Evolutionary conservation across 2,888 invertebrate species (phyloP), one percentile per base, ranked within the genome.

Genomic region (Drosophila borealis): DNA sequence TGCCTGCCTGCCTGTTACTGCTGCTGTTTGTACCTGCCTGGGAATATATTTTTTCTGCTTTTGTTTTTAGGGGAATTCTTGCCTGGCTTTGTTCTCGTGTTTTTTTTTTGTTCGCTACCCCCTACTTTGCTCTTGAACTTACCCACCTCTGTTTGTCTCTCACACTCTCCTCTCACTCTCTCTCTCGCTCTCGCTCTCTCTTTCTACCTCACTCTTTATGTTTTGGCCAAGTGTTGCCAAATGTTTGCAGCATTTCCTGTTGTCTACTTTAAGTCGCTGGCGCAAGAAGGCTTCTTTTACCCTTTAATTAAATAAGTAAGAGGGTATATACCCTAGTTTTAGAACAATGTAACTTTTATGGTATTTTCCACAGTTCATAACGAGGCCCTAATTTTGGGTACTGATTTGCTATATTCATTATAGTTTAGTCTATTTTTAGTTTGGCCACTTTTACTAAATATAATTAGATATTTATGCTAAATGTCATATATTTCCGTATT

Each of bases 221-320:
- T 75, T 67, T 57, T 54, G 14, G 53, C 63, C 56, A 73, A 89
- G 81, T 85, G 85, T 85, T 87, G 88, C 84, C 89, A 84, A 85
- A 78, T 83, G 78, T 89, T 78, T 75, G 88, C 83, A 85, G 77
- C 72, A 88, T 77, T 83, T 83, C 83, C 88, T 88, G 83, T 80
- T 83, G 83, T 83, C 83, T 85, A 65, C 87, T 67, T 72, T 49
- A 44, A 63, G 80, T 75, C 74, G 65, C 62, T 45, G 46, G 8
- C 59, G 55, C 51, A 34, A n/a, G 17, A 57, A 33, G 62, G 62
- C 60, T 68, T 67, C 59, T 25, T 36, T 25, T 76, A 51, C 51
- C 60, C 61, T 45, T 5, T 50, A 0, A 33, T 2, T 3, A n/a
- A 13, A 19, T 25, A 25, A 13, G 17, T 39, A 4, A 9, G 33